phyloP scores from a whole-genome alignment of 1,140 invertebrate species.

The Macrotrachela quadricornifera region DNA sequence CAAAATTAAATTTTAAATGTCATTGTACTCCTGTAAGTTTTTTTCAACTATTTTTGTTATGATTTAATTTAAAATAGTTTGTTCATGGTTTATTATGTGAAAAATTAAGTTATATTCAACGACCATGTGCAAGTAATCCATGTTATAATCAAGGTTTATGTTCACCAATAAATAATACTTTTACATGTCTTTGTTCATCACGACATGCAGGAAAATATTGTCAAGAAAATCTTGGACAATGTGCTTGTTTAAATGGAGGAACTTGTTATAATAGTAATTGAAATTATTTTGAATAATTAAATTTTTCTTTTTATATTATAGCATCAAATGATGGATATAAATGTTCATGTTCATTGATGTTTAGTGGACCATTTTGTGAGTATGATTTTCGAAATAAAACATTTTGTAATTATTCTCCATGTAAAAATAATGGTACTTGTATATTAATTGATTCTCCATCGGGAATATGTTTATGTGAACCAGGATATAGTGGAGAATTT shows the following conservation, averaged over 20 bases:
- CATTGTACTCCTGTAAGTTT: too few relatives aligned
- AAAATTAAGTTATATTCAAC: background rate
- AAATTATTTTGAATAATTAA: background rate
- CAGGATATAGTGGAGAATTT: constrained; percentile 4
- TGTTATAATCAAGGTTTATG: constrained; percentile 75
- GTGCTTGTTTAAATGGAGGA: too few relatives aligned
- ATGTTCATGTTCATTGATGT: constrained; percentile 3
- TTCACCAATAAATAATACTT: constrained; percentile 11
- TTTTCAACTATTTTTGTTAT: too few relatives aligned
- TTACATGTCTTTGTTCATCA: background rate
- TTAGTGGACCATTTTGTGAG: constrained; percentile 1
- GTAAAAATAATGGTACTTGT: constrained; percentile 76
- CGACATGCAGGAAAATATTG: background rate
- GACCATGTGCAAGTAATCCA: constrained; percentile 39
- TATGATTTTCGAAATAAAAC: background rate
- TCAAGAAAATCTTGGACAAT: background rate
- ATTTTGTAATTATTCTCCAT: constrained; percentile 22
- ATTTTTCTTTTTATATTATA: too few relatives aligned
- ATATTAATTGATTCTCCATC: constrained; percentile 74
- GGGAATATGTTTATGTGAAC: constrained; percentile 37
- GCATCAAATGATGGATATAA: constrained; percentile 34
- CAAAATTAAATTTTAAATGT: too few relatives aligned
- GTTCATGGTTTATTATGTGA: constrained; percentile 5
- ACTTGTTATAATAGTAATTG: background rate
- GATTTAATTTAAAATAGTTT: too few relatives aligned